Conservation (phyloP, 2,113 vertebrate species). For the Pelvicachromis taeniatus region DNA sequence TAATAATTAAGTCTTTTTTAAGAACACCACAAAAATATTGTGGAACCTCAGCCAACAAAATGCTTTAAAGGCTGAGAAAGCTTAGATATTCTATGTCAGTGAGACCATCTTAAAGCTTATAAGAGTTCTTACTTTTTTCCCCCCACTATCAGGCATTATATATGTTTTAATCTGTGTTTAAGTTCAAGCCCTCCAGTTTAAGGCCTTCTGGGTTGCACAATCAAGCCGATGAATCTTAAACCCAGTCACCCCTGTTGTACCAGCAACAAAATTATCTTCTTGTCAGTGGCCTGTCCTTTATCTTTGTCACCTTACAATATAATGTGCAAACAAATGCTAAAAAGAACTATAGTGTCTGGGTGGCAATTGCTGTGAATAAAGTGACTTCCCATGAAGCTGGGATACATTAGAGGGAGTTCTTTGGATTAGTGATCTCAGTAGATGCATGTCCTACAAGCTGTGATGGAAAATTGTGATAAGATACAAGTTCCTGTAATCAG, state of each 20-base stretch:
- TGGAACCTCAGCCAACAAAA: not conserved
- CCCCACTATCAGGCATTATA: not conserved
- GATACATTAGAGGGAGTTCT: not conserved
- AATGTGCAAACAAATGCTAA: not conserved
- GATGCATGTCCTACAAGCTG: not conserved
- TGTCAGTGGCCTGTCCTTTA: conserved; percentile 8
- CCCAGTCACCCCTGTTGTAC: not conserved
- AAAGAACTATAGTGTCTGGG: not conserved
- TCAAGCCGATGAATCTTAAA: not conserved
- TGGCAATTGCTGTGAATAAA: not conserved
- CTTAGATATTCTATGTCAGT: not conserved
- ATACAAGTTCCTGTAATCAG: not conserved
- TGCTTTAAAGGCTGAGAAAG: not conserved
- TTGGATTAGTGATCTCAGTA: not conserved
- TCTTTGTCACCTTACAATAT: not conserved
- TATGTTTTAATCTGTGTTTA: not conserved
- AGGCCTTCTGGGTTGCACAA: not conserved
- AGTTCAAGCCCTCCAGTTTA: not conserved
- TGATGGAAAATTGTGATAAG: not conserved
- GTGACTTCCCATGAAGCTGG: not conserved
- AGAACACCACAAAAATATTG: not conserved
- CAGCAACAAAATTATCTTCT: not conserved
- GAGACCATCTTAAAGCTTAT: not conserved
- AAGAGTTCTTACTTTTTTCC: not conserved
- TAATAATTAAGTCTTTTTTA: not conserved